Conservation (phyloP, 2,113 vertebrate genomes). For the Colius striatus region DNA sequence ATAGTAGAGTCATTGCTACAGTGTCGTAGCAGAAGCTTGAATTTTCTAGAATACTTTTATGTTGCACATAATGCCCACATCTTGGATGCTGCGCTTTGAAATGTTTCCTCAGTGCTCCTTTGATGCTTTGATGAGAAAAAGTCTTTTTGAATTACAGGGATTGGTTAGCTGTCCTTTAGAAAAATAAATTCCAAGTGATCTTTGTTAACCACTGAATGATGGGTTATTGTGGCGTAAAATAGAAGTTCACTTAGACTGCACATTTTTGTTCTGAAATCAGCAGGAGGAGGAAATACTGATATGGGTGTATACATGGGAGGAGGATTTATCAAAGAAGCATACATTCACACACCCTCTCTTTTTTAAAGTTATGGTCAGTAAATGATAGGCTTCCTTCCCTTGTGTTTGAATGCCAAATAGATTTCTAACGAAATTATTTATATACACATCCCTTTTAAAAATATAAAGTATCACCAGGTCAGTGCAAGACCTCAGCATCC, state of each 20-base stretch:
- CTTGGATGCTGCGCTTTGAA: constrained; percentile 31
- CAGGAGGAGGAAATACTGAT: constrained; percentile 67
- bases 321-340: constrained; percentile 67
- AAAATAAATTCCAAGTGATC: constrained; percentile 28
- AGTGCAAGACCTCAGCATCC: not conserved
- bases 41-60: constrained; percentile 32
- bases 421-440: constrained; percentile 45
- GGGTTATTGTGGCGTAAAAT: constrained; percentile 51
- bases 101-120: constrained; percentile 6
- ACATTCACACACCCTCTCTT: constrained; percentile 58
- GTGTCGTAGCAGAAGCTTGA: not conserved
- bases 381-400: constrained; percentile 69
- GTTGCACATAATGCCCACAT: not conserved
- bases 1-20: constrained; percentile 14
- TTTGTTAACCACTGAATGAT: constrained; percentile 62
- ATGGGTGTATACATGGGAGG: constrained; percentile 51
- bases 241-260: constrained; percentile 47
- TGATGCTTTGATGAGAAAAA: constrained; percentile 55
- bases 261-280: constrained; percentile 61
- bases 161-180: constrained; percentile 25
- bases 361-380: constrained; percentile 41
- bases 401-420: constrained; percentile 32
- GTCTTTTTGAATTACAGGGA: constrained; percentile 31
- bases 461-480: not conserved
- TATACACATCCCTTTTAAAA: constrained; percentile 25